Evolutionary conservation across 2,888 invertebrate species (phyloP), one percentile per base, ranked within the genome.

Genomic region (Steromphala cineraria): DNA sequence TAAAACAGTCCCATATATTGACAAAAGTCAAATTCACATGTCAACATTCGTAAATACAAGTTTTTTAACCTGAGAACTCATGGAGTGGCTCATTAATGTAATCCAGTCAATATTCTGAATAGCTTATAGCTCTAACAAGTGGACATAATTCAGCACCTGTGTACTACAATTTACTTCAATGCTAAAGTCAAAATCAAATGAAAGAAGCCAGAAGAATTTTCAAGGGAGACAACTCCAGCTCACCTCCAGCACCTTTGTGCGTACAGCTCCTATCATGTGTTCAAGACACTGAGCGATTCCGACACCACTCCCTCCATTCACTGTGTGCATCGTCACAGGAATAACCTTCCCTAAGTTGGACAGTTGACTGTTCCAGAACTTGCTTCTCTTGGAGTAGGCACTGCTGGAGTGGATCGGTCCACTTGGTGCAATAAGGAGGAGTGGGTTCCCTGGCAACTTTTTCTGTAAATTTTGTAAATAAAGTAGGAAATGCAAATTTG

Each of bases 281-380:
- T 94, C 93, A n/a, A 94, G 86, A 87, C 93, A 94, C 81, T 91
- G 91, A 7, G 90, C 89, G 0, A 93, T 87, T 36, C 89, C 87
- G n/a, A 91, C 87, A 17, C 87, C 89, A 71, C 86, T 90, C 4
- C 89, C 90, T 17, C 87, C 91, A 80, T 87, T 92, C 90, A 94
- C 94, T 83, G 95, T 92, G 89, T 95, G 95, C 82, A 95, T 94
- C 77, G 95, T 95, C 36, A 92, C 91, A 0, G 91, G 95, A 0
- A 96, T 95, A 55, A 96, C 95, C 92, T 95, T 96, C 0, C 96
- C 96, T 78, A 97, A 94, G 81, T 94, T 95, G 17, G 95, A 95
- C 81, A 97, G 94, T 83, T 96, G 95, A 74, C 95, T 94, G 87
- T 95, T 95, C 96, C 96, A 97, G 89, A 96, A 96, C 85, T 95